A percentile compares a stretch with the other conserved stretches of the same genome.
Evolutionary conservation across 2,113 vertebrate genomes (phyloP).

Genomic region (Macrotis lagotis): DNA sequence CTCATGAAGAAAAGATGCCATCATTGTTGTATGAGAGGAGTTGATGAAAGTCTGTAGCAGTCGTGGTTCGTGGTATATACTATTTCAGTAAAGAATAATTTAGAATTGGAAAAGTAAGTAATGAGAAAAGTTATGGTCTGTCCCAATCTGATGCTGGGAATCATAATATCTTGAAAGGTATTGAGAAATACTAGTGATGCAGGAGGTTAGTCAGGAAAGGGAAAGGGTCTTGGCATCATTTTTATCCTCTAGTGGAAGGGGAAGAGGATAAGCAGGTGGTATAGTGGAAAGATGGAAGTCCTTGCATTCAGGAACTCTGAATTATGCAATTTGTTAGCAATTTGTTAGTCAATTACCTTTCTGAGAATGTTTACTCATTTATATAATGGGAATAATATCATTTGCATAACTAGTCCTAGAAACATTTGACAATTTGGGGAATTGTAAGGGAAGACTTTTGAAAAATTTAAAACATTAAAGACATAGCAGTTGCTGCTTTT

Average conservation of each 20-base stretch:
- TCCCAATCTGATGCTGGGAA: neutral
- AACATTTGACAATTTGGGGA: neutral
- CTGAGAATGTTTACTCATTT: neutral
- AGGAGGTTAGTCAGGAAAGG: neutral
- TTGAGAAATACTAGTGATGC: neutral
- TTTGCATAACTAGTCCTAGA: neutral
- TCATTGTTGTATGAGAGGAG: neutral
- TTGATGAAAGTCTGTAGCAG: neutral
- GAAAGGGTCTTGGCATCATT: neutral
- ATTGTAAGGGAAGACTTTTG: neutral
- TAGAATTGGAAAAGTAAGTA: neutral
- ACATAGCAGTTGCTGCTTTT: no score
- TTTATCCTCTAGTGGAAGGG: neutral
- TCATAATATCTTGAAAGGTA: neutral
- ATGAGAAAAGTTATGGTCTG: neutral
- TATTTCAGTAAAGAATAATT: neutral
- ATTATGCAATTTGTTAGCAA: neutral
- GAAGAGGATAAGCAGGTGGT: neutral
- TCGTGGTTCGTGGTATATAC: neutral
- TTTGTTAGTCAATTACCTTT: neutral
- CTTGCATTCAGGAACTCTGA: neutral
- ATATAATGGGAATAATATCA: neutral
- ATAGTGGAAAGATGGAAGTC: neutral
- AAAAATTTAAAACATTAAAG: neutral
- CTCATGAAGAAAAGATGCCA: neutral